Evolutionary conservation across 2,113 vertebrate genomes (phyloP), one percentile per base, ranked within the genome.

Genomic region (Vimba vimba): DNA sequence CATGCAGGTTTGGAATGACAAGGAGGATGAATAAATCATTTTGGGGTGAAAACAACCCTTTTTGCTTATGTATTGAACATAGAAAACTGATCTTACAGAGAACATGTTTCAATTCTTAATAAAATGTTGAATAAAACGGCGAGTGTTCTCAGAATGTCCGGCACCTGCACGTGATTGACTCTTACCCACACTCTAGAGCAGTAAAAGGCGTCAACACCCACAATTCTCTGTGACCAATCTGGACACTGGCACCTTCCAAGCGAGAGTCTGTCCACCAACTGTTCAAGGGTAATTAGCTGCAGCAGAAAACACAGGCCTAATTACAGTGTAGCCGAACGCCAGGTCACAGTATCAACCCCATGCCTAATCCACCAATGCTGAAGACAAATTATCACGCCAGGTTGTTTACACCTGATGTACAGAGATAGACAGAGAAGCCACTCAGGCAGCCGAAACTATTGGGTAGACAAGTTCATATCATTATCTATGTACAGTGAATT

Each of bases 251-350:
- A 71, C 60, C 84, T 77, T 80, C 50, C 80, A 77, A 36, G n/a
- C 27, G 59, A 66, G 71, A 73, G 71, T 30, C 81, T 78, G 45
- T 81, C 81, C 36, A 75, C 62, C 77, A 82, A 82, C 87, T 88
- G 83, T 84, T 85, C 69, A 66, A 57, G 79, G 69, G 66, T 88
- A 88, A 87, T 88, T 79, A 86, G 84, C 52, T 47, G 25, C 64
- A 78, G 76, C 55, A 76, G 36, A 59, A 78, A 82, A 68, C 60
- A 77, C 33, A n/a, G 52, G 73, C 52, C 79, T 86, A 83, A 79
- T 88, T 88, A 88, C 81, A 85, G 87, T 43, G 79, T 82, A 52
- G 19, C 43, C 50, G 21, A 43, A 69, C 39, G 27, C 4, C 23
- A 9, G 83, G 85, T 86, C 84, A 76, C 59, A 33, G 36, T 6